Evolutionary conservation across 2,888 invertebrate genomes (phyloP).

Genomic region (Nomada fucata): DNA sequence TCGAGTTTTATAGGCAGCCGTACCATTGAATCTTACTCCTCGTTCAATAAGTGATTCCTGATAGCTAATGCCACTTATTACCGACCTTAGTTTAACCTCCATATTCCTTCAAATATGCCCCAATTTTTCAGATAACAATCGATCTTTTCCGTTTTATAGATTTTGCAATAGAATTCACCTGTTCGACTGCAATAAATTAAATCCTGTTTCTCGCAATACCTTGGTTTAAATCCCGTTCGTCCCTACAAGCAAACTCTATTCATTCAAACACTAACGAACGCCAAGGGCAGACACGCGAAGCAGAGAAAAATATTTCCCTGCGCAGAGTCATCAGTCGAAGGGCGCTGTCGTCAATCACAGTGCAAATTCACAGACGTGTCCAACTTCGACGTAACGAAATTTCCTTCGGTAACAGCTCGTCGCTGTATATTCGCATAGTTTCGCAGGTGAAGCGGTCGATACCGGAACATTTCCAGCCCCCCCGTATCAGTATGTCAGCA

Average conservation of each 20-base stretch:
- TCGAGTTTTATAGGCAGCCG: not conserved
- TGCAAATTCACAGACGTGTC: slow-evolving; percentile 29
- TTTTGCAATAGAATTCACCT: not conserved
- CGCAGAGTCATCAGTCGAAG: slow-evolving; percentile 2
- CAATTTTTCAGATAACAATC: not conserved
- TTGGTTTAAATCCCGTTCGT: too few species aligned
- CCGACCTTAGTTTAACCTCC: slow-evolving; percentile 4
- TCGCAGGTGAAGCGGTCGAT: slow-evolving; percentile 59
- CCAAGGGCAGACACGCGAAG: not conserved
- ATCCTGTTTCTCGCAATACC: not conserved
- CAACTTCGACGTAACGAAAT: slow-evolving; percentile 50
- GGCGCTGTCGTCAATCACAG: slow-evolving; percentile 43
- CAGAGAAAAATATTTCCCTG: not conserved
- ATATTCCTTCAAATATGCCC: too few species aligned
- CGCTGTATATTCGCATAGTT: slow-evolving; percentile 46
- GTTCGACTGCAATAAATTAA: not conserved
- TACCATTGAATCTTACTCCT: slow-evolving; percentile 8
- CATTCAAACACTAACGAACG: not conserved
- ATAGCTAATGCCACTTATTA: slow-evolving; percentile 1
- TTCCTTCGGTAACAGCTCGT: slow-evolving; percentile 30
- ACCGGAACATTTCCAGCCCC: slow-evolving; percentile 54
- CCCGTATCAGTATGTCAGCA: slow-evolving; percentile 48
- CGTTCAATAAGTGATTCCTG: slow-evolving; percentile 2
- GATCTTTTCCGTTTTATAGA: not conserved
- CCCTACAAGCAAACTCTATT: not conserved